Conservation (phyloP, 2,797 vertebrate species). For the Sebastes iracundus region DNA sequence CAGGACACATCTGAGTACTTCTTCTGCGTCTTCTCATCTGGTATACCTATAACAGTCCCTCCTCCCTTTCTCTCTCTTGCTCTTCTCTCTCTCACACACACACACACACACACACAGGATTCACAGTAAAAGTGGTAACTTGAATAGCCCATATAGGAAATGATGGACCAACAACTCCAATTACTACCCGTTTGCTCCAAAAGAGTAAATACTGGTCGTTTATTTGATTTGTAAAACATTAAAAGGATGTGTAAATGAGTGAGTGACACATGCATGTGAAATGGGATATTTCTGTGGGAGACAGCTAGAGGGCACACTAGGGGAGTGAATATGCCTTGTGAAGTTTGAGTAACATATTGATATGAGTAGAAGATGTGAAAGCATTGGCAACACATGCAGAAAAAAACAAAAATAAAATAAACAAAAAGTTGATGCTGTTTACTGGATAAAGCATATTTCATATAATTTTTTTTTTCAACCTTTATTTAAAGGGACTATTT, state of each 20-base stretch:
- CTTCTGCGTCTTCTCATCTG: constrained; percentile 15
- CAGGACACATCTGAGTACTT: constrained; percentile 16
- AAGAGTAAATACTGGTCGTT: not conserved
- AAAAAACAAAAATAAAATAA: not conserved
- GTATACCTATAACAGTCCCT: constrained; percentile 12
- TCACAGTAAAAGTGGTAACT: not conserved
- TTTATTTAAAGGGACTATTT: no score
- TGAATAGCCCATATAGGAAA: not conserved
- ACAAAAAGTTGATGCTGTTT: not conserved
- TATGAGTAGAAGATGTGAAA: not conserved
- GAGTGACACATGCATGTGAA: not conserved
- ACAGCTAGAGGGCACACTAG: constrained; percentile 76
- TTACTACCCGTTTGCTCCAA: not conserved
- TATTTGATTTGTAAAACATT: not conserved
- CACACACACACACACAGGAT: not conserved
- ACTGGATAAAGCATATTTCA: not conserved
- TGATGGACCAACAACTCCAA: not conserved
- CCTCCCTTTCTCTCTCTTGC: not conserved
- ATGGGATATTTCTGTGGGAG: constrained; percentile 15
- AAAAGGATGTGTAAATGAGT: not conserved
- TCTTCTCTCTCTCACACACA: not conserved
- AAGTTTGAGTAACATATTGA: not conserved
- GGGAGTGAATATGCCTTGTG: constrained; percentile 46
- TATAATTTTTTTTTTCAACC: not conserved
- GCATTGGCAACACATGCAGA: not conserved